Percentiles rank a stretch among this genome's conserved stretches.
Evolutionary conservation across 2,113 vertebrate genomes (phyloP).

Genomic region (Mirounga angustirostris): DNA sequence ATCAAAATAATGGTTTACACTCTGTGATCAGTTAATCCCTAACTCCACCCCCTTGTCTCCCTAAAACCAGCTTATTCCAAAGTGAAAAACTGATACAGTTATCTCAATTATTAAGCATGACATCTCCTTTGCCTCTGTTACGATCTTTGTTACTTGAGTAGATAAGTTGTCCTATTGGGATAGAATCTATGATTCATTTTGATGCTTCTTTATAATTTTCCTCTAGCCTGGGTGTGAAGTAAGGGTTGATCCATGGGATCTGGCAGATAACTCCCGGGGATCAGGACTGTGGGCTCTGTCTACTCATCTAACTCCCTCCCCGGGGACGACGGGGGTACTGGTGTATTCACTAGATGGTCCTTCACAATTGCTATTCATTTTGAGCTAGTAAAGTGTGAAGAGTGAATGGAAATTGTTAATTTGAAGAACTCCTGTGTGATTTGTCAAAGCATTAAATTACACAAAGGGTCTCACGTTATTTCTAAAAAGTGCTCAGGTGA

Average conservation of each 20-base stretch:
- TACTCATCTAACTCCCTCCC: not conserved
- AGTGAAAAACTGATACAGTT: not conserved
- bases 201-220: not conserved
- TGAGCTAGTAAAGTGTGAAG: not conserved
- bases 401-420: not conserved
- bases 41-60: not conserved
- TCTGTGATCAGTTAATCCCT: not conserved
- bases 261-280: not conserved
- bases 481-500: not conserved
- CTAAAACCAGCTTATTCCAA: not conserved
- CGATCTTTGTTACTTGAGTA: not conserved
- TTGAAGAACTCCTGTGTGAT: not conserved
- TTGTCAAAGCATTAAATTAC: not conserved
- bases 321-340: accelerated
- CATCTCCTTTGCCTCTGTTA: not conserved
- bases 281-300: not conserved
- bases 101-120: not conserved
- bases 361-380: not conserved
- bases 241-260: not conserved
- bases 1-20: not conserved
- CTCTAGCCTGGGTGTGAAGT: not conserved
- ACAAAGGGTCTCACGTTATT: not conserved
- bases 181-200: not conserved
- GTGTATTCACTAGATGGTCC: not conserved
- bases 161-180: not conserved